A percentile compares a stretch with the other conserved stretches of the same genome.
Conservation (phyloP, 2,888 invertebrate species). For the Andrena bucephala region DNA sequence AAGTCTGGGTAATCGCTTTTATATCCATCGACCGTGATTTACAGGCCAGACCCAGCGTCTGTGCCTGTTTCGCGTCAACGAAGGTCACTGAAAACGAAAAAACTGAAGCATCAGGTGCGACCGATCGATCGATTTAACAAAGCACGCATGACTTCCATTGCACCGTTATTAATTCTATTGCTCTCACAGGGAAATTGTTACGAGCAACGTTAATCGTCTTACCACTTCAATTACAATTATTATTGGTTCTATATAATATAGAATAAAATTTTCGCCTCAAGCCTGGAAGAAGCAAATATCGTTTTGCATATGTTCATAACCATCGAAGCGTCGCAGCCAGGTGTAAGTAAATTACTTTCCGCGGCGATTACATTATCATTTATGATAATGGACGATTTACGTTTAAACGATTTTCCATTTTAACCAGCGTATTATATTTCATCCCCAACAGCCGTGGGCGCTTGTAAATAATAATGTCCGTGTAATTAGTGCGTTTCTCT, state of each 20-base stretch:
- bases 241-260: not conserved
- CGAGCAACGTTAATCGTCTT: not conserved
- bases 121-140: not conserved
- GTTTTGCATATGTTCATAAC: too few species aligned
- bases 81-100: constrained; percentile 16
- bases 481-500: constrained; percentile 16
- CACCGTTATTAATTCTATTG: not conserved
- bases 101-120: constrained; percentile 3
- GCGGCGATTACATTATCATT: too few species aligned
- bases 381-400: not conserved
- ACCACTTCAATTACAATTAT: not conserved
- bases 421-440: not conserved
- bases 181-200: not conserved
- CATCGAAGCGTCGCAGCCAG: too few species aligned
- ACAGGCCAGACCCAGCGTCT: constrained; percentile 21
- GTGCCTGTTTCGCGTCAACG: not conserved
- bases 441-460: not conserved
- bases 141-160: not conserved
- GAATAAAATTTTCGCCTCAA: not conserved
- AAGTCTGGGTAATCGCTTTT: constrained; percentile 67
- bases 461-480: constrained; percentile 24
- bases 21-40: constrained; percentile 52
- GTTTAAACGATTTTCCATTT: not conserved
- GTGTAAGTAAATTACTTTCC: too few species aligned
- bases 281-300: not conserved